Evolutionary conservation across 2,113 vertebrate species (phyloP).

Genomic region (Cathartes aura): DNA sequence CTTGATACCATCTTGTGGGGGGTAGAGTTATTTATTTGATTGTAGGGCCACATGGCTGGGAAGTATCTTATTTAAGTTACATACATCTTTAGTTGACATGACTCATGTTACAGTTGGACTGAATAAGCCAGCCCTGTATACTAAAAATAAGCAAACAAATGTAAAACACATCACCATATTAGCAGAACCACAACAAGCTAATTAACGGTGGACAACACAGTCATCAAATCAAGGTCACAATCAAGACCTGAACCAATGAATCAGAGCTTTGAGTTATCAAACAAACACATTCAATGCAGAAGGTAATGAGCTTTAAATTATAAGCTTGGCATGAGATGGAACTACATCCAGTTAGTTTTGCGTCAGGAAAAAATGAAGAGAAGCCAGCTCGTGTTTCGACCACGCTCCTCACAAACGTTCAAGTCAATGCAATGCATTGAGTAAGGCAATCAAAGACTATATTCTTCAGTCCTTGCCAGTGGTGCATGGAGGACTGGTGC

Average conservation of each 20-base stretch:
- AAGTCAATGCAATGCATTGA: neutral
- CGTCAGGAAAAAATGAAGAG: neutral
- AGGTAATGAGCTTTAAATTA: neutral
- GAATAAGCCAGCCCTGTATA: neutral
- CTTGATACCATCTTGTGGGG: neutral
- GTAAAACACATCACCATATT: neutral
- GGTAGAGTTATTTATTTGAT: neutral
- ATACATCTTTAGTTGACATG: neutral
- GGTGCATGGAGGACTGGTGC: neutral
- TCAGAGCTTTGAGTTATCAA: neutral
- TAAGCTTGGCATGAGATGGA: neutral
- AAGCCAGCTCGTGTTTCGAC: neutral
- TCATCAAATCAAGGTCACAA: neutral
- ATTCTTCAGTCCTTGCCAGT: neutral
- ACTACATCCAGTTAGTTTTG: neutral
- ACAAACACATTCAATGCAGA: neutral
- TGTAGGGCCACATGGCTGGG: neutral
- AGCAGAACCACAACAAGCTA: neutral
- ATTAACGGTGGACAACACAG: neutral
- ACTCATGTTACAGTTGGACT: neutral
- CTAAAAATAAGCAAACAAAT: conserved; percentile 8
- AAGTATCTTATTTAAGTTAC: neutral
- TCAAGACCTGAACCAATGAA: neutral
- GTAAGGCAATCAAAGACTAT: neutral
- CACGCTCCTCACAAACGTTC: neutral